Percentiles rank a stretch among this genome's conserved stretches.
These are phyloP conservation scores for Gymnocypris eckloni DNA, from an alignment of 2,797 vertebrate species.

Conservation along the genomic window DNA sequence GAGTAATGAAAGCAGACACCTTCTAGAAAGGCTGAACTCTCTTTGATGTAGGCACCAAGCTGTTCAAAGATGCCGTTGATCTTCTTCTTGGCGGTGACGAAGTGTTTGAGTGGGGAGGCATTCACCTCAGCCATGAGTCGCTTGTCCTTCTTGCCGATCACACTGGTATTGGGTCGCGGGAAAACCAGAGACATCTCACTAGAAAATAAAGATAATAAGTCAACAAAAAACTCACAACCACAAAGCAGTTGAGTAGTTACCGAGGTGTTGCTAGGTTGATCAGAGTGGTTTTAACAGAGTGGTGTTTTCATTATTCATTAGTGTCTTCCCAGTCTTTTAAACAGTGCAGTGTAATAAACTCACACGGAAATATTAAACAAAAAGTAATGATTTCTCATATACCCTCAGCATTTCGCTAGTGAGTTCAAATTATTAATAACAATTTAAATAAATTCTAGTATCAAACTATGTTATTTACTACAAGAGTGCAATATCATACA, in stretches of 20 bases:
- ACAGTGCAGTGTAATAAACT: too few relatives aligned
- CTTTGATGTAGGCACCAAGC: slow-evolving; percentile 92
- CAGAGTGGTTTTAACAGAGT: background rate
- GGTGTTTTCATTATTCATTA: background rate
- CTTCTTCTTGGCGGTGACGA: slow-evolving; percentile 99
- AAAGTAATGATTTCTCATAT: too few relatives aligned
- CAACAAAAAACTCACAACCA: background rate
- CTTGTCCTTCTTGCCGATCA: slow-evolving; percentile 93
- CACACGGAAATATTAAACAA: too few relatives aligned
- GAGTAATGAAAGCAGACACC: slow-evolving; percentile 73
- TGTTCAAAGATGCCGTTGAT: slow-evolving; percentile 99
- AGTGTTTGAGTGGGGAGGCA: slow-evolving; percentile 97
- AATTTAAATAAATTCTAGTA: too few relatives aligned
- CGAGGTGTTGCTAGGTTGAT: background rate
- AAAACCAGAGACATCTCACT: slow-evolving; percentile 99
- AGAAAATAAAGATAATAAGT: background rate
- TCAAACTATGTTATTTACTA: too few relatives aligned
- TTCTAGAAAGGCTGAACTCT: slow-evolving; percentile 90
- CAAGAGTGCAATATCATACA: too few relatives aligned
- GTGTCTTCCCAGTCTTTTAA: background rate
- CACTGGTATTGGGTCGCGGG: slow-evolving; percentile 82
- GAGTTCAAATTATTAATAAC: too few relatives aligned
- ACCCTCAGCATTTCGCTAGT: too few relatives aligned
- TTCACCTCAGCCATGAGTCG: slow-evolving; percentile 97
- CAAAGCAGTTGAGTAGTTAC: background rate